A percentile compares a stretch with the other conserved stretches of the same genome.
Evolutionary conservation across 2,113 vertebrate species (phyloP).

Genomic region (Shinisaurus crocodilurus): DNA sequence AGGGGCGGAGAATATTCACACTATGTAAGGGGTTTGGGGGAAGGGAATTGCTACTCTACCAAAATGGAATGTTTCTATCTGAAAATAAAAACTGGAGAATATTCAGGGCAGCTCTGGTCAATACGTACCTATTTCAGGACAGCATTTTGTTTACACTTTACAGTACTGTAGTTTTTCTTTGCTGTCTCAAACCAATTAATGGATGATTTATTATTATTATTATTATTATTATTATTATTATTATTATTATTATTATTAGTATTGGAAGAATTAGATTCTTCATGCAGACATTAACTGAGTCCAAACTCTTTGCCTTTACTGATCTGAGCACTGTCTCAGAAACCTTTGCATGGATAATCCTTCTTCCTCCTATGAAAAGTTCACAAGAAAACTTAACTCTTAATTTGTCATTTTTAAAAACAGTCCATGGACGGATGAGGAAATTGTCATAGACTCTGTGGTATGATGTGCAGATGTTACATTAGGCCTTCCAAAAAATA

Average conservation of each 20-base stretch:
- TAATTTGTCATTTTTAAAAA: not conserved
- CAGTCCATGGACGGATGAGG: not conserved
- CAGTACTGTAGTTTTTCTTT: not conserved
- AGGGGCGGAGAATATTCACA: not conserved
- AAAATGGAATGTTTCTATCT: not conserved
- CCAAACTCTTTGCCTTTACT: not conserved
- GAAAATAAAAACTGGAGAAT: not conserved
- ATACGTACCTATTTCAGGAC: not conserved
- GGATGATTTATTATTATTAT: too few relatives aligned
- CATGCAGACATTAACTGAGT: not conserved
- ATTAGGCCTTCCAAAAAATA: conserved; percentile 40
- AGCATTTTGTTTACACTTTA: not conserved
- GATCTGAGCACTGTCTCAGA: not conserved
- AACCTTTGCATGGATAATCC: not conserved
- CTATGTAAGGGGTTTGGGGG: not conserved
- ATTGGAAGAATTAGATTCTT: not conserved
- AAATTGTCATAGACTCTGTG: not conserved
- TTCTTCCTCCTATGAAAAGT: not conserved
- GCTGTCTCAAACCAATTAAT: not conserved
- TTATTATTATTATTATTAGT: too few relatives aligned
- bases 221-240: too few relatives aligned
- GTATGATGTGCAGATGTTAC: not conserved
- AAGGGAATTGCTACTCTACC: not conserved
- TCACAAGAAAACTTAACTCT: not conserved
- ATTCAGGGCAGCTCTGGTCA: not conserved